Percentiles rank a stretch among this genome's conserved stretches.
These are phyloP conservation scores for Petrosia ficiformis DNA, from an alignment of 37 sponge, comb jelly and placozoan species.

Conservation along the genomic window DNA sequence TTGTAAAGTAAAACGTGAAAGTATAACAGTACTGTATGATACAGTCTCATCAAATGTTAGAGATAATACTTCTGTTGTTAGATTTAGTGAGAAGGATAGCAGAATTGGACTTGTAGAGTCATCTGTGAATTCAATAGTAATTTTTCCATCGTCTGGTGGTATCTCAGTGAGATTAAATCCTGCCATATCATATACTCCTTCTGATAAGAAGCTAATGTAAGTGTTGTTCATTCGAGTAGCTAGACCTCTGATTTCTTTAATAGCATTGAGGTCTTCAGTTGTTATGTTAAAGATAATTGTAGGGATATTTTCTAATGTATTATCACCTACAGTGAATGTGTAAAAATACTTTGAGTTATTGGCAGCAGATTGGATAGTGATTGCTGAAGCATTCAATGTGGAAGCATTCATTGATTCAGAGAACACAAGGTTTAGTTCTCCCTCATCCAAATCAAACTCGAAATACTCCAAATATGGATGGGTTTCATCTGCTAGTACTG, in stretches of 20 bases:
- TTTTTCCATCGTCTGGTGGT: conserved; percentile 10
- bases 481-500: conserved; percentile 49
- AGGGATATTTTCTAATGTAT: conserved; percentile 31
- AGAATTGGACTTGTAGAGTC: conserved; percentile 74
- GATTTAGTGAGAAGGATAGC: conserved; percentile 55
- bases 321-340: conserved; percentile 40
- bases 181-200: conserved; percentile 70
- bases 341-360: conserved; percentile 11
- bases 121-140: conserved; percentile 20
- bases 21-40: conserved; percentile 17
- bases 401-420: conserved; percentile 72
- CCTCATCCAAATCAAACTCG: conserved; percentile 65
- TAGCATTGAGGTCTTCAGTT: conserved; percentile 63
- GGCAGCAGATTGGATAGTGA: conserved; percentile 56
- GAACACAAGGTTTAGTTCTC: conserved; percentile 56
- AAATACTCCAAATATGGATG: conserved; percentile 60
- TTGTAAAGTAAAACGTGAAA: conserved; percentile 37
- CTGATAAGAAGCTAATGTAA: conserved; percentile 55
- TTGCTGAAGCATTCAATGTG: conserved; percentile 33
- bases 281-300: conserved; percentile 52
- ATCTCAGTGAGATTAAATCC: conserved; percentile 64
- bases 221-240: conserved; percentile 50
- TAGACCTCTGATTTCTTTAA: conserved; percentile 61
- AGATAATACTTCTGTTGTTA: conserved; percentile 57
- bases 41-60: conserved; percentile 91